A percentile compares a stretch with the other conserved stretches of the same genome.
Conservation (phyloP, 2,797 vertebrate genomes). For the Cyprinella venusta region DNA sequence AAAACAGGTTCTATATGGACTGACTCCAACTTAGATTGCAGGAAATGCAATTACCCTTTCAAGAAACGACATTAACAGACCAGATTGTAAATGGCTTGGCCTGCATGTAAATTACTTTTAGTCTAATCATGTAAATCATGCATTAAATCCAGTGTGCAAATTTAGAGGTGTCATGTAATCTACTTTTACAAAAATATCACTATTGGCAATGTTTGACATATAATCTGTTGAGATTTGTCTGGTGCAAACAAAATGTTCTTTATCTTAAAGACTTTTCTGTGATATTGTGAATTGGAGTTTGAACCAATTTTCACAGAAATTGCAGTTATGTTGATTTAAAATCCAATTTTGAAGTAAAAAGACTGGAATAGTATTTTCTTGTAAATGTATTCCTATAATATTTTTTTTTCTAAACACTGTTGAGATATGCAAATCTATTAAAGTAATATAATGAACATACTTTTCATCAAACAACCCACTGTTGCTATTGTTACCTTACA, state of each 20-base stretch:
- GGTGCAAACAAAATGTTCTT: background rate
- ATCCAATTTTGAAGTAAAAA: background rate
- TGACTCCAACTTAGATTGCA: slow-evolving; percentile 20
- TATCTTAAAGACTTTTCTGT: background rate
- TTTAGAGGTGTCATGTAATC: background rate
- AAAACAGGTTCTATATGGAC: slow-evolving; percentile 17
- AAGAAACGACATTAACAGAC: slow-evolving; percentile 19
- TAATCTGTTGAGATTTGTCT: background rate
- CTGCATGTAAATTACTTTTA: background rate
- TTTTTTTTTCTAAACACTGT: background rate
- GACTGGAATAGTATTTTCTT: background rate
- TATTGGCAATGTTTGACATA: background rate
- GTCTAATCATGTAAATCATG: background rate
- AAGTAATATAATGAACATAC: background rate
- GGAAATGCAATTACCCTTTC: slow-evolving; percentile 42
- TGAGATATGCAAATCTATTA: background rate
- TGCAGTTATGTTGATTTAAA: background rate
- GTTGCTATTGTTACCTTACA: background rate
- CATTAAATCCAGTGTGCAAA: background rate
- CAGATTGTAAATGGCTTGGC: background rate
- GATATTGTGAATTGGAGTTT: background rate
- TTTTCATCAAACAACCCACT: background rate
- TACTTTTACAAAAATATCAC: background rate
- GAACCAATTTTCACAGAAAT: background rate
- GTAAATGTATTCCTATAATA: no score